Percentiles rank a stretch among this genome's conserved stretches.
These are phyloP conservation scores for Caenorhabditis sp. DNA, from an alignment of 2,888 invertebrate genomes.

Conservation along the genomic window DNA sequence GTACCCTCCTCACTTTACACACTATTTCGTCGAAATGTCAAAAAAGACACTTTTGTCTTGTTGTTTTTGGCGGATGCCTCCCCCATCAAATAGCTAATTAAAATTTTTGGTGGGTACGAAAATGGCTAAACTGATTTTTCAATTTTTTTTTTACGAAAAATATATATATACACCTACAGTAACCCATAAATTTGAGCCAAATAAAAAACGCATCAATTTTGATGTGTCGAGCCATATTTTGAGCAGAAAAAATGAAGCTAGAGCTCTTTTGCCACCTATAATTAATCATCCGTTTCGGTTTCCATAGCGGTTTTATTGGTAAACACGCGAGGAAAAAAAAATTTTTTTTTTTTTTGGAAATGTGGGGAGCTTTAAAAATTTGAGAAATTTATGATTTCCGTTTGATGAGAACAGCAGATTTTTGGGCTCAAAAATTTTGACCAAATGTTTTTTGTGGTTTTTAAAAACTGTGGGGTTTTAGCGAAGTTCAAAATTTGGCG, in stretches of 20 bases:
- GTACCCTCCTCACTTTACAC: not conserved
- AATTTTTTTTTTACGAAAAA: no score
- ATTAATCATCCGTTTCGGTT: conserved; percentile 1
- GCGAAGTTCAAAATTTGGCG: no score
- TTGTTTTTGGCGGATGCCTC: not conserved
- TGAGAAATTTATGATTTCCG: no score
- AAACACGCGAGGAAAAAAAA: not conserved
- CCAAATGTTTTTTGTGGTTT: no score
- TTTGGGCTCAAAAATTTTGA: no score
- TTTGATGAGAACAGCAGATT: no score
- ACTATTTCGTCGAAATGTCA: not conserved
- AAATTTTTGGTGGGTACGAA: not conserved
- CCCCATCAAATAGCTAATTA: not conserved
- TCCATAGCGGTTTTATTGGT: not conserved
- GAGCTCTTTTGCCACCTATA: not conserved
- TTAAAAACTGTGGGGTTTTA: no score
- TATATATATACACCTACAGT: not conserved
- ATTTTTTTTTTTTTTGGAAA: not conserved
- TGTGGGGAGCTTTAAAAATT: no score
- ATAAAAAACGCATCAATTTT: not conserved
- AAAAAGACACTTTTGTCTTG: not conserved
- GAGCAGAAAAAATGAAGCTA: no score
- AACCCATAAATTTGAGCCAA: not conserved
- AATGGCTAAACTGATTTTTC: no score
- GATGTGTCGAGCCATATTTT: no score